Conservation (phyloP, 2,113 vertebrate species). For the Heterocephalus glaber region DNA sequence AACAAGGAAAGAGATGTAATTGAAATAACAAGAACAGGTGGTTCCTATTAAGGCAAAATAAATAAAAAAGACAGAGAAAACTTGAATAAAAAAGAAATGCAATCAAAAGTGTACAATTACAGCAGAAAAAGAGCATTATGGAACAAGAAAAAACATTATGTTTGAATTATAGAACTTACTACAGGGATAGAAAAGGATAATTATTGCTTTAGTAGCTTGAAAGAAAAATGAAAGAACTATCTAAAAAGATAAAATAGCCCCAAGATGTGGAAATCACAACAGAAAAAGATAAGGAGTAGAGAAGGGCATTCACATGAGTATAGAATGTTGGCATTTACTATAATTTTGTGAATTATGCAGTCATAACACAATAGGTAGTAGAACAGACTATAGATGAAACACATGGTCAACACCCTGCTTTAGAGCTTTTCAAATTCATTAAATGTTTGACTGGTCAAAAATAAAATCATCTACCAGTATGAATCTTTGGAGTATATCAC, state of each 20-base stretch:
- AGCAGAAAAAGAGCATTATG: not conserved
- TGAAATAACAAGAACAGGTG: not conserved
- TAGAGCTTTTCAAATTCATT: not conserved
- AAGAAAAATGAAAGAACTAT: not conserved
- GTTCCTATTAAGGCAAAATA: not conserved
- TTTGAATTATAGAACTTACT: constrained; percentile 38
- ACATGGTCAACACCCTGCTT: not conserved
- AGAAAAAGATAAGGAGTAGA: not conserved
- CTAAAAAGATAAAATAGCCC: not conserved
- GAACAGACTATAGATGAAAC: not conserved
- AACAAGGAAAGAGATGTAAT: not conserved
- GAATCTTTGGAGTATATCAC: not conserved
- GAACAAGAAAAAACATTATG: not conserved
- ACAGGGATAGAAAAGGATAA: not conserved
- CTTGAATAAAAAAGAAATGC: not conserved
- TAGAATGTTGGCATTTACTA: not conserved
- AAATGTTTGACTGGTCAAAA: not conserved
- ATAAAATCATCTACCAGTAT: not conserved
- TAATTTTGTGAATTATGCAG: not conserved
- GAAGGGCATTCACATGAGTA: not conserved
- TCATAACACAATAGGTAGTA: not conserved
- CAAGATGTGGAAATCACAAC: not conserved
- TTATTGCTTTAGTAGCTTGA: not conserved
- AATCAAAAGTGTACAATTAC: not conserved
- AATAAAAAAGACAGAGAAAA: not conserved